Percentiles rank a stretch among this genome's conserved stretches.
Evolutionary conservation across 2,113 vertebrate genomes (phyloP).

Genomic region (Columba janthina): DNA sequence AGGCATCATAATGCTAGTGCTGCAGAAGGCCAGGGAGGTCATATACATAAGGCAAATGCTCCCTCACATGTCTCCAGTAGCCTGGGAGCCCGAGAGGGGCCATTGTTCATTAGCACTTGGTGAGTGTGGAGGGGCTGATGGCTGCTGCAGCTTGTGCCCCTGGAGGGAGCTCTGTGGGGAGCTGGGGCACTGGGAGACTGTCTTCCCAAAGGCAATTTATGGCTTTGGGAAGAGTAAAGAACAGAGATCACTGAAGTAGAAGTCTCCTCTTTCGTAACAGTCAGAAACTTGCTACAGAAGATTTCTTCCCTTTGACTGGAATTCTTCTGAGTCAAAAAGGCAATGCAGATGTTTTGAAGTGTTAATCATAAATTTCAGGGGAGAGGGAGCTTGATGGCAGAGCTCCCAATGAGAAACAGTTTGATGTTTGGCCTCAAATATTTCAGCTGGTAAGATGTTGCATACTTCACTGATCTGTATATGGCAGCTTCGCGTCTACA

Average conservation of each 20-base stretch:
- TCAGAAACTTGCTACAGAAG: background rate
- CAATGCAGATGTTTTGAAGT: constrained; percentile 22
- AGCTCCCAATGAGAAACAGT: constrained; percentile 14
- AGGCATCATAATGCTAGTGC: background rate
- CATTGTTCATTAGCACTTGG: fast-evolving
- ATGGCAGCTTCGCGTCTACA: background rate
- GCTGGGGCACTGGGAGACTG: background rate
- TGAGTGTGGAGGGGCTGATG: fast-evolving
- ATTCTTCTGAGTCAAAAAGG: constrained; percentile 38
- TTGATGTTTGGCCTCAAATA: constrained; percentile 11
- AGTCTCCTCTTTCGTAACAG: background rate
- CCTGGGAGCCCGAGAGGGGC: background rate
- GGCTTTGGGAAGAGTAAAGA: background rate
- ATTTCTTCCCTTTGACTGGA: background rate
- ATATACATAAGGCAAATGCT: fast-evolving
- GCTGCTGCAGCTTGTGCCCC: background rate
- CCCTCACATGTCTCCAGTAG: background rate
- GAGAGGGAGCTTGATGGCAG: background rate
- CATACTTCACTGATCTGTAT: background rate
- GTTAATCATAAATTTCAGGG: constrained; percentile 54
- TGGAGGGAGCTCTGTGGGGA: background rate
- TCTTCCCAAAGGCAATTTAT: background rate
- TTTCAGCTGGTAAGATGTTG: constrained; percentile 17
- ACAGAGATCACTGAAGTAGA: background rate
- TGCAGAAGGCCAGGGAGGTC: background rate